Percentiles rank a stretch among this genome's conserved stretches.
Evolutionary conservation across 2,797 vertebrate genomes (phyloP).

Genomic region (Tadarida brasiliensis): DNA sequence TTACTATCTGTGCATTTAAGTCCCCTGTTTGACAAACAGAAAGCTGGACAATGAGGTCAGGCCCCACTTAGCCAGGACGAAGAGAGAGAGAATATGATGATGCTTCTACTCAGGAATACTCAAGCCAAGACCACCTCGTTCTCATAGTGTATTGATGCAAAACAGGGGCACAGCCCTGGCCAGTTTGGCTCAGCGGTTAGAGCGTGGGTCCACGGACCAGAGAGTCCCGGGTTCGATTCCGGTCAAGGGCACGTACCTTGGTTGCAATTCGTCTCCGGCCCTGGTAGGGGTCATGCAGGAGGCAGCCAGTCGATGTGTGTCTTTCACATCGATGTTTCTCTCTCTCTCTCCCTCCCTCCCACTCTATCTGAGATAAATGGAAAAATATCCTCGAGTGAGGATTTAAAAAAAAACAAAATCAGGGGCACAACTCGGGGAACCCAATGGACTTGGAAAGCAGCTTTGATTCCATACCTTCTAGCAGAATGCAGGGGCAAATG

Average conservation of each 20-base stretch:
- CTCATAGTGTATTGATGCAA: neutral
- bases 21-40: neutral
- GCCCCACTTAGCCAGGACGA: neutral
- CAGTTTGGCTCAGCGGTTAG: too few species aligned
- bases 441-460: slow-evolving; percentile 3
- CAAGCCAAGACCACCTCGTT: neutral
- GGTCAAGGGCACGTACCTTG: too few species aligned
- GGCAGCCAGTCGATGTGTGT: too few species aligned
- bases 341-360: too few species aligned
- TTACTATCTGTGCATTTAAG: neutral
- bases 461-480: neutral
- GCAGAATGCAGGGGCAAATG: neutral
- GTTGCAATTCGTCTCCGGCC: too few species aligned
- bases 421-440: neutral
- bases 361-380: too few species aligned
- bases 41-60: neutral
- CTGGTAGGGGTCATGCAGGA: too few species aligned
- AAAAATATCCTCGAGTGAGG: too few species aligned
- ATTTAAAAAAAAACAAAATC: too few species aligned
- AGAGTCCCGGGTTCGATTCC: too few species aligned
- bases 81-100: neutral
- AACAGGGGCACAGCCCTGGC: neutral
- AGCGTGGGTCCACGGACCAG: too few species aligned
- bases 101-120: neutral
- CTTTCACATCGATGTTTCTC: too few species aligned